Base-by-base conservation (phyloP, 2,113 vertebrate species). In the Entomyzon cyanotis region DNA sequence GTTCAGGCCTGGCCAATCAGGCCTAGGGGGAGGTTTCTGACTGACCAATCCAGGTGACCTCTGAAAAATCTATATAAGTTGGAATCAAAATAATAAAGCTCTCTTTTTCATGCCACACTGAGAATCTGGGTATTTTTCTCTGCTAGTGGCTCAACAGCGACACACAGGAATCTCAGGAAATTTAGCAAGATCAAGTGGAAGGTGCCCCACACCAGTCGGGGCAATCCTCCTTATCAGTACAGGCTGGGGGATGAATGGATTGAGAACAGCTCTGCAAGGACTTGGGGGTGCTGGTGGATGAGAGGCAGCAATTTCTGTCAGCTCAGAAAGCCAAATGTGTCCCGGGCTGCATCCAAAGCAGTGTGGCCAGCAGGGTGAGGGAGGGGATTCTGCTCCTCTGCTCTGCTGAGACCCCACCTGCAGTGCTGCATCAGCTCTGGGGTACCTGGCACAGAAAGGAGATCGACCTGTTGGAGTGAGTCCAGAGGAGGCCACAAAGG, bases 331-430 rank as follows among this genome's bases (percentile, higher is more conserved):
- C 12, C 52, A 67, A 2, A 1, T 0, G 2, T 5, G 0, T 52
- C 28, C 52, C 46, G 15, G 31, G 44, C 37, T 81, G 19, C 10
- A n/a, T 39, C 37, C 19, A 60, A n/a, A 74, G 46, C 69, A 65
- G 10, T 0, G 0, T 35, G n/a, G 24, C 0, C 41, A n/a, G 65
- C 30, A 25, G 9, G 15, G 13, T 0, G 1, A 52, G 37, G 37
- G 46, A 59, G 6, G 11, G 11, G 22, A 52, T 60, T 37, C 37
- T 77, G 37, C 1, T 11, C 7, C 10, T 41, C 60, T 64, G 13
- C 11, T 37, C 62, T 50, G 4, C 4, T 37, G 31, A 35, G 20
- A 27, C 4, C 24, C 12, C 37, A 46, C 12, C 10, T 67, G 44
- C 1, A 74, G 4, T 1, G 11, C 7, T 59, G 37, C 37, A 65